A percentile compares a stretch with the other conserved stretches of the same genome.
Evolutionary conservation across 2,888 invertebrate species (phyloP).

Genomic region (Eupithecia insigniata): DNA sequence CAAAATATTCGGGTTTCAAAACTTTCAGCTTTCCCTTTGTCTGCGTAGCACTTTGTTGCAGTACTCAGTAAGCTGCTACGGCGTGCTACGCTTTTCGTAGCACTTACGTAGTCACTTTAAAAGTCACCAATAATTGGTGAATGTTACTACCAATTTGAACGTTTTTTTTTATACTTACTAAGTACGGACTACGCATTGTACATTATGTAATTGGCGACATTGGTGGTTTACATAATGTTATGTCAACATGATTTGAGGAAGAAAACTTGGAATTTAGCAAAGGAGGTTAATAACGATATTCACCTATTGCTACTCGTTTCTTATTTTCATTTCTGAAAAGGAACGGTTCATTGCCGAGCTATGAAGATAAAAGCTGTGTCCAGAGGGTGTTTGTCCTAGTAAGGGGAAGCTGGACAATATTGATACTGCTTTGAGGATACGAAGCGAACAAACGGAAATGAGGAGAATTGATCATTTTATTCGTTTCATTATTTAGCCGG

Average conservation of each 20-base stretch:
- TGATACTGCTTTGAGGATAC: slow-evolving; percentile 37
- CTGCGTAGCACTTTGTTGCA: not conserved
- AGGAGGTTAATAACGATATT: not conserved
- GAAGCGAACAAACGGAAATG: slow-evolving; percentile 32
- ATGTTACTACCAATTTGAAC: too few species aligned
- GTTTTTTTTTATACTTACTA: not conserved
- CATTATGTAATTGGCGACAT: not conserved
- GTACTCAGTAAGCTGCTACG: slow-evolving; percentile 3
- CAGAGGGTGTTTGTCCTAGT: slow-evolving; percentile 1
- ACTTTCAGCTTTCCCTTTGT: too few species aligned
- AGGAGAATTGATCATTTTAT: slow-evolving; percentile 35
- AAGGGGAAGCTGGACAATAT: slow-evolving; percentile 34
- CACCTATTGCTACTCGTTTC: not conserved
- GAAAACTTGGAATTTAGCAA: not conserved
- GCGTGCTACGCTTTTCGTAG: slow-evolving; percentile 11
- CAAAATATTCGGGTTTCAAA: too few species aligned
- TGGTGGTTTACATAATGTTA: too few species aligned
- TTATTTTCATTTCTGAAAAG: not conserved
- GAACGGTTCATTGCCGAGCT: not conserved
- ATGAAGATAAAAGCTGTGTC: slow-evolving; percentile 5
- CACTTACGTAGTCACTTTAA: not conserved
- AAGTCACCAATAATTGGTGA: too few species aligned
- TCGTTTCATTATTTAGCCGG: slow-evolving; percentile 32
- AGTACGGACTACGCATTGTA: not conserved
- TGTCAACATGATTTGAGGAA: too few species aligned